Evolutionary conservation across 2,113 vertebrate genomes (phyloP), one percentile per base, ranked within the genome.

Genomic region (Megaceryle torquata): DNA sequence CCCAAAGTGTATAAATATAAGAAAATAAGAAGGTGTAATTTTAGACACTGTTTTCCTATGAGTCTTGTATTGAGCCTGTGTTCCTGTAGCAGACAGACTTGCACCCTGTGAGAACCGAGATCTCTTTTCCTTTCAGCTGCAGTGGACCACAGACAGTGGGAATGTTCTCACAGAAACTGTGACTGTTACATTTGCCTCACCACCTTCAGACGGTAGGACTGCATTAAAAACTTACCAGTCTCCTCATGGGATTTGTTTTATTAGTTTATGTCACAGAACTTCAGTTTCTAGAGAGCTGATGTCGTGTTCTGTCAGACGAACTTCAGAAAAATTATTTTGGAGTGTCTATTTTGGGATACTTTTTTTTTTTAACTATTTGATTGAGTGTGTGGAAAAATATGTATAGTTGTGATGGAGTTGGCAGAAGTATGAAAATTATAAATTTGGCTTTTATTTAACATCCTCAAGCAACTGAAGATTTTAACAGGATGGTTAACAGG

Each of bases 111-210:
- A 95, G 39, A 61, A 88, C 70, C 86, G 82, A 88, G 15, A 60
- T 95, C 13, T 96, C 18, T 91, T 94, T 64, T 91, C 53, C 68
- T 98, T 98, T 88, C 96, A 98, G 97, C 94, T 98, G 65, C 98
- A 98, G 9, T 98, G 98, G 98, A 98, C 97, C 44, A 94, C 97
- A 86, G 98, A 98, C 43, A 97, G 92, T 86, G 98, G 97, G 70
- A 98, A 97, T 96, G 75, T 98, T 95, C 97, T 98, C 74, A 98
- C 98, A 81, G 98, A 99, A 95, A 98, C 98, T 61, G 98, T 98
- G 90, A 98, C 98, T 63, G 98, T 98, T 95, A 98, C 98, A 0
- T 98, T 98, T 96, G 98, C 97, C 46, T 97, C 98, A 7, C 80
- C 97, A 64, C 65, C 95, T 53, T 71, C 95, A 31, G 97, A 98